Evolutionary conservation across 1,140 invertebrate species (phyloP), one percentile per base, ranked within the genome.

Genomic region (Zaprionus capensis): DNA sequence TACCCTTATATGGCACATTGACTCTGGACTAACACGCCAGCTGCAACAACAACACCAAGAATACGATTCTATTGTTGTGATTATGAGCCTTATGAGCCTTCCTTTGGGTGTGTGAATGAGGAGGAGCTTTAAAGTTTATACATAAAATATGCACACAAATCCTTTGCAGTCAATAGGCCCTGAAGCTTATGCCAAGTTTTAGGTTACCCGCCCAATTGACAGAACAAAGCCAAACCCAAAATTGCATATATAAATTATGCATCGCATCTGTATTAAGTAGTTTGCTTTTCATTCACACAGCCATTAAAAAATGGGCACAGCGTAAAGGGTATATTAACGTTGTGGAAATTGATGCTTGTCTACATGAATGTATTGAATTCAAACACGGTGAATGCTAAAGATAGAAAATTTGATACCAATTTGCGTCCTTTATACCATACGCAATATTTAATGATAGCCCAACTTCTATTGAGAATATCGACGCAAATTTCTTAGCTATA

Each of bases 131-230:
- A 77, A 74, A 58, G 72, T 62, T 72, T 81, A 71, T 87, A 74
- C 81, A 83, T 83, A 68, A 83, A 81, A 83, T 82, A 83, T 84
- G 81, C 81, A 84, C 62, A 80, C 70, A 84, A 85, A 84, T 83
- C 65, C 74, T 63, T 74, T 73, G 77, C 74, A 80, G 74, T 87
- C 84, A 88, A 88, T 88, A 74, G 78, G 68, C 64, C 51, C 68
- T 24, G 58, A 66, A 71, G 83, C 84, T 88, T 83, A 87, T 62
- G 71, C 78, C 67, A 88, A 87, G 71, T 83, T 80, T 80, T 76
- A 66, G 80, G 84, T 83, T 78, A 61, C 41, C 26, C 56, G 56
- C 49, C 73, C 73, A 82, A 76, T 88, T 80, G 78, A 88, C 80
- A 88, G 70, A 76, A 72, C 61, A 78, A 76, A 79, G 76, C 79